These are phyloP conservation scores for Rhyacophila brunnea DNA, from an alignment of 1,140 invertebrate genomes.

Conservation along the genomic window DNA sequence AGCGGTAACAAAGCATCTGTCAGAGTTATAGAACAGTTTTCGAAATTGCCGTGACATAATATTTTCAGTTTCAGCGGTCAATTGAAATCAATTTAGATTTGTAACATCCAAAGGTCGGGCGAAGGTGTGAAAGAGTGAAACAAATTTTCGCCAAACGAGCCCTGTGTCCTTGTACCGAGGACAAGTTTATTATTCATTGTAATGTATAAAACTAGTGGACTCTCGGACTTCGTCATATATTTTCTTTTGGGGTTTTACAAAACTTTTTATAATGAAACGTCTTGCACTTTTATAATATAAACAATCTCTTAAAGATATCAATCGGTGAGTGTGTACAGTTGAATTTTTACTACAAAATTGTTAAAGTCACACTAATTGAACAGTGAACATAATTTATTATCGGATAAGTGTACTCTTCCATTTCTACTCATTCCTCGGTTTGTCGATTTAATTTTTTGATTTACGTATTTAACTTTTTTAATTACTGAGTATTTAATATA, in stretches of 20 bases:
- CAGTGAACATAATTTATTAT: background rate
- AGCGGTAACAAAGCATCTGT: too few relatives aligned
- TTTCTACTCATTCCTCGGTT: slow-evolving; percentile 15
- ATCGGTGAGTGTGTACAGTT: background rate
- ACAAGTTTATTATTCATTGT: too few relatives aligned
- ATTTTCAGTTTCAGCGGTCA: too few relatives aligned
- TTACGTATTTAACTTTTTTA: slow-evolving; percentile 17
- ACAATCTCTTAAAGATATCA: background rate
- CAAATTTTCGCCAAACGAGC: too few relatives aligned
- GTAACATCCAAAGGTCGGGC: too few relatives aligned
- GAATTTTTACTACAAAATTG: background rate
- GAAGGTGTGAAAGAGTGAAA: too few relatives aligned
- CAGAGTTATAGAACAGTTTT: too few relatives aligned
- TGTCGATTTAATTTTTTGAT: slow-evolving; percentile 1
- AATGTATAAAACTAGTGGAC: too few relatives aligned
- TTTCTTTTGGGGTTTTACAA: background rate
- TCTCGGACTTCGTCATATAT: too few relatives aligned
- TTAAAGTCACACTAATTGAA: background rate
- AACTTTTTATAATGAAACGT: background rate
- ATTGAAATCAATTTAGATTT: too few relatives aligned
- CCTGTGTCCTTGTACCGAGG: too few relatives aligned
- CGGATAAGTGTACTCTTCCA: slow-evolving; percentile 11
- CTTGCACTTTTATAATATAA: background rate
- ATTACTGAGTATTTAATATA: background rate
- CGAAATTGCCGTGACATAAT: too few relatives aligned